Evolutionary conservation across 1,140 invertebrate species (phyloP), one percentile per base, ranked within the genome.

Genomic region (Ooceraea biroi): DNA sequence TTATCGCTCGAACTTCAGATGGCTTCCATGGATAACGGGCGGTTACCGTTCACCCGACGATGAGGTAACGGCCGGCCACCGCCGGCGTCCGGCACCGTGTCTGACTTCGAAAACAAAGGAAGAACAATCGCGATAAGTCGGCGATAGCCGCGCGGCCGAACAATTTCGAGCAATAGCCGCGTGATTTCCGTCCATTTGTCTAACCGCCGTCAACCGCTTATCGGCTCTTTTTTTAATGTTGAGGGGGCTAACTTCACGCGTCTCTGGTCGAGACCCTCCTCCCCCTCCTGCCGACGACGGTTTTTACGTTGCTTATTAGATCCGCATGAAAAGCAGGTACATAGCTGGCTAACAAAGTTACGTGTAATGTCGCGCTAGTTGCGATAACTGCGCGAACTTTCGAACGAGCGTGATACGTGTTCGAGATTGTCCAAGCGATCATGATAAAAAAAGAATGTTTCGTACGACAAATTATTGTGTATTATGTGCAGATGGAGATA

Each of bases 171-270:
- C 12, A 57, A 69, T 46, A 22, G 1, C 17, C 19, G 10, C 17
- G 14, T 55, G 46, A 66, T 80, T 80, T 80, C 76, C 65, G 50
- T 17, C 22, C 10, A 57, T 80, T 80, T 46, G 25, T 78, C 19
- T 22, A 80, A 55, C 55, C 12, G 44, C 66, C 27, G 63, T n/a
- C 22, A 2, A 69, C 22, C 14, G 52, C 19, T 80, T 80, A 80
- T 69, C 76, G 25, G 22, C n/a, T n/a, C n/a, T n/a, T n/a, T n/a
- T n/a, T n/a, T n/a, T n/a, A n/a, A n/a, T n/a, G n/a, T n/a, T n/a
- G n/a, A n/a, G n/a, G n/a, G n/a, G n/a, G n/a, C n/a, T n/a, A n/a
- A n/a, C n/a, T n/a, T n/a, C n/a, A n/a, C n/a, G n/a, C n/a, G n/a
- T n/a, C n/a, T n/a, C n/a, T n/a, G n/a, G n/a, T n/a, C n/a, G n/a